phyloP scores from a whole-genome alignment of 64 coral and sea anemone species.

The Montipora capricornis region DNA sequence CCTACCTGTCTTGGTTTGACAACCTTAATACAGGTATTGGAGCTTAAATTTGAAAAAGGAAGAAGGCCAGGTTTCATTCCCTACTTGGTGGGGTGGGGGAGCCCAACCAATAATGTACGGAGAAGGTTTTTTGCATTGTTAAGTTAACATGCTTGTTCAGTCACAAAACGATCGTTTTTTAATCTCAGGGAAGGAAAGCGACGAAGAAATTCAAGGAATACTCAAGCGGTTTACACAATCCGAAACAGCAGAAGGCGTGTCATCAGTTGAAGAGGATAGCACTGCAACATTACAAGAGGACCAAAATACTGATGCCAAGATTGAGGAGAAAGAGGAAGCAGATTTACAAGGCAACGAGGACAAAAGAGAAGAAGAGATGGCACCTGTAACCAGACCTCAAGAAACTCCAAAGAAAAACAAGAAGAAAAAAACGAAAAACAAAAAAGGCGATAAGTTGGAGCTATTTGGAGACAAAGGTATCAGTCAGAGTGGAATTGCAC shows the following conservation, averaged over 20 bases:
- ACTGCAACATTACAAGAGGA: not conserved
- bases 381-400: not conserved
- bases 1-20: too few species aligned
- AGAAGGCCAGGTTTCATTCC: too few species aligned
- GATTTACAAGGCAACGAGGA: not conserved
- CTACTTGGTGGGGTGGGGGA: too few species aligned
- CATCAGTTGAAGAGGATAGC: not conserved
- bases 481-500: not conserved
- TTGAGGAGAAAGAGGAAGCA: not conserved
- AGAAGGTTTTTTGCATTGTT: too few species aligned
- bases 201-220: not conserved
- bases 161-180: not conserved
- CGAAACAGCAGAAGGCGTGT: not conserved
- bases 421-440: conserved; percentile 54
- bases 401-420: conserved; percentile 45
- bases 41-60: too few species aligned
- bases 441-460: not conserved
- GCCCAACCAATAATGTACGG: too few species aligned
- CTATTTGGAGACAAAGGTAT: not conserved
- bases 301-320: not conserved
- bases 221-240: not conserved
- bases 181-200: conserved; percentile 1
- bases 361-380: not conserved
- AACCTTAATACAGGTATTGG: too few species aligned
- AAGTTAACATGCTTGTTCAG: too few species aligned